Conservation (phyloP, 1,140 invertebrate species). For the Bemisia tabaci region DNA sequence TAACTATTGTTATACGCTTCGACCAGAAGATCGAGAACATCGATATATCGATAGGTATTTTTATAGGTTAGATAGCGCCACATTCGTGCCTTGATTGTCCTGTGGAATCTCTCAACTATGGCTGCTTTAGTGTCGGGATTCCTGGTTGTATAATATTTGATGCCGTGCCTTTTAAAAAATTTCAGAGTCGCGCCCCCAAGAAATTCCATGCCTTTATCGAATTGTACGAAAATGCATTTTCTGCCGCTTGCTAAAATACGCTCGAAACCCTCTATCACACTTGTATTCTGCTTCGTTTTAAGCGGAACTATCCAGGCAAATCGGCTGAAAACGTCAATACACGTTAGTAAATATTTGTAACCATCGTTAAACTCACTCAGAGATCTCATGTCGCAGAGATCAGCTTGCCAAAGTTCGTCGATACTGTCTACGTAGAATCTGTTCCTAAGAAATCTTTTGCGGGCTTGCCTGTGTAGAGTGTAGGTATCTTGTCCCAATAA, state of each 20-base stretch:
- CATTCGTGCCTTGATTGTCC: constrained; percentile 32
- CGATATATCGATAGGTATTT: constrained; percentile 21
- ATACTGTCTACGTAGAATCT: constrained; percentile 19
- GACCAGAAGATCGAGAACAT: background rate
- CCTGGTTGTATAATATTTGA: constrained; percentile 29
- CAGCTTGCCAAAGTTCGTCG: constrained; percentile 30
- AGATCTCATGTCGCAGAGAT: constrained; percentile 26
- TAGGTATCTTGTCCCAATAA: constrained; percentile 19
- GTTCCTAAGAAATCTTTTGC: constrained; percentile 21
- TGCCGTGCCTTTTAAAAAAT: constrained; percentile 22
- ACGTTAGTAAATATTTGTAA: constrained; percentile 26
- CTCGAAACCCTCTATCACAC: constrained; percentile 2
- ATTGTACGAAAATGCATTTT: background rate
- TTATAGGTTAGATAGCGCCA: constrained; percentile 30
- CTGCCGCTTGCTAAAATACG: background rate
- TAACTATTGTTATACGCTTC: background rate
- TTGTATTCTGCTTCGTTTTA: constrained; percentile 24
- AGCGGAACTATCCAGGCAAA: constrained; percentile 28
- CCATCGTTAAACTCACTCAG: constrained; percentile 25
- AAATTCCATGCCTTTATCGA: constrained; percentile 25
- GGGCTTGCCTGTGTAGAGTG: constrained; percentile 19
- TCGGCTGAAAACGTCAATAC: constrained; percentile 31
- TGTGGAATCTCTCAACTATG: constrained; percentile 32
- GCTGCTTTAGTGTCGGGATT: constrained; percentile 30
- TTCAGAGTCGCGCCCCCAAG: constrained; percentile 17